Evolutionary conservation across 2,888 invertebrate genomes (phyloP).

Genomic region (Anthoptus insignis): DNA sequence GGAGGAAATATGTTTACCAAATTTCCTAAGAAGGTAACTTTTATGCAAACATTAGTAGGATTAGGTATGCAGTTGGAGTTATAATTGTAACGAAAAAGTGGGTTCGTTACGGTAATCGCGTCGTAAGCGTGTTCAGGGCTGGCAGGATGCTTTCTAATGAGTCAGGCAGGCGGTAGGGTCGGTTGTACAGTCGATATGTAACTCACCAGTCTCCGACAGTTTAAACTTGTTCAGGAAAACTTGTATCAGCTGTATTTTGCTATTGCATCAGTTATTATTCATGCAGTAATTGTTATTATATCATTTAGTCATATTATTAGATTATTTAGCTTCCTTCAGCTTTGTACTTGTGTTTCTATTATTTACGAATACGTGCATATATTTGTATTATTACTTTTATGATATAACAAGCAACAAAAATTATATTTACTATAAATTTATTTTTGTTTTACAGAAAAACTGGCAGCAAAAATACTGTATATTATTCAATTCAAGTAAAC

Average conservation of each 20-base stretch:
- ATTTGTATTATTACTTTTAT: no score
- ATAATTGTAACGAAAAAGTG: conserved; percentile 26
- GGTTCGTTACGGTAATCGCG: conserved; percentile 19
- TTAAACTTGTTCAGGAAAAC: conserved; percentile 2
- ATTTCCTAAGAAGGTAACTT: conserved; percentile 90
- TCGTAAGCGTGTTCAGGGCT: conserved; percentile 25
- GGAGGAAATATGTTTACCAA: conserved; percentile 89
- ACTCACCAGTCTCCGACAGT: conserved; percentile 4
- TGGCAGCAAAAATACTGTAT: conserved; percentile 94
- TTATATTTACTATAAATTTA: no score
- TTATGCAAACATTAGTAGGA: conserved; percentile 13
- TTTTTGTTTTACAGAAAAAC: conserved; percentile 89
- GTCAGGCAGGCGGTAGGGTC: conserved; percentile 40
- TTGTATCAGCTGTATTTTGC: background rate
- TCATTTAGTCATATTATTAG: background rate
- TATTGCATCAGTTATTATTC: background rate
- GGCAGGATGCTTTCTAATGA: conserved; percentile 51
- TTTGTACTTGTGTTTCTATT: background rate
- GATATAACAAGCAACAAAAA: no score
- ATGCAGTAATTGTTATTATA: background rate
- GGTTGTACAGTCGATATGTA: conserved; percentile 4
- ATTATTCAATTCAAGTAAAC: conserved; percentile 93
- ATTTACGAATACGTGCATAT: no score
- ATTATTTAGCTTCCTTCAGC: background rate
- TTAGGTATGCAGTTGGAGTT: conserved; percentile 23